These are phyloP conservation scores for Mimachlamys varia DNA, from an alignment of 2,888 invertebrate species.

Conservation along the genomic window DNA sequence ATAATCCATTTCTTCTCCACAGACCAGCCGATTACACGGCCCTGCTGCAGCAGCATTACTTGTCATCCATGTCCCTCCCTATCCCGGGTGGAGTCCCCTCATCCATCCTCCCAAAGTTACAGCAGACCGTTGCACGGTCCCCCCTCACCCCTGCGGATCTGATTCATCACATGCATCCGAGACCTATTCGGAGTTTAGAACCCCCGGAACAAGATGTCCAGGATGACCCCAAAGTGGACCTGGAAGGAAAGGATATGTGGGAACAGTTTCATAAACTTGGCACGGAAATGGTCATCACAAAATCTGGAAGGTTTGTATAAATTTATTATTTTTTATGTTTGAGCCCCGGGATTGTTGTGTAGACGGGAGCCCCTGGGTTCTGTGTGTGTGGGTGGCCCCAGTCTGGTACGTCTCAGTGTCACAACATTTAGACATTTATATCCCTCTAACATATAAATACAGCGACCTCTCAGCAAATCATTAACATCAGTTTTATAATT, in stretches of 20 bases:
- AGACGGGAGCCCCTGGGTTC: background rate
- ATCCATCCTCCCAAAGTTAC: constrained; percentile 67
- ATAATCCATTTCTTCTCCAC: constrained; percentile 72
- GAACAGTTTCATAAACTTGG: constrained; percentile 99
- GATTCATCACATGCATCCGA: constrained; percentile 63
- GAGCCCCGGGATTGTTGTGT: background rate
- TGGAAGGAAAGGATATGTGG: constrained; percentile 99
- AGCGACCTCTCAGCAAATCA: background rate
- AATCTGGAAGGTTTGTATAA: constrained; percentile 96
- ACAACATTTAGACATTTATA: background rate
- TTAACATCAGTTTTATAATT: background rate
- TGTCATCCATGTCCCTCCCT: constrained; percentile 63
- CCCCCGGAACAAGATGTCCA: constrained; percentile 90
- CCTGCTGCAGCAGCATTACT: constrained; percentile 66
- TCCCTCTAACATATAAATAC: background rate
- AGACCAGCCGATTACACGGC: constrained; percentile 67
- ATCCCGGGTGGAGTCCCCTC: constrained; percentile 62
- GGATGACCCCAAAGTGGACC: constrained; percentile 98
- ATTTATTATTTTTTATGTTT: background rate
- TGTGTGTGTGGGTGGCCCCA: background rate
- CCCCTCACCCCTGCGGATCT: constrained; percentile 66
- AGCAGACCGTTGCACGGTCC: constrained; percentile 62
- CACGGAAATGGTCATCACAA: constrained; percentile 99
- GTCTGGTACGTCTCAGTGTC: constrained; percentile 23
- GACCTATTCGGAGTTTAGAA: constrained; percentile 83